Conservation (phyloP, 2,797 vertebrate genomes). For the Siniperca obscura region DNA sequence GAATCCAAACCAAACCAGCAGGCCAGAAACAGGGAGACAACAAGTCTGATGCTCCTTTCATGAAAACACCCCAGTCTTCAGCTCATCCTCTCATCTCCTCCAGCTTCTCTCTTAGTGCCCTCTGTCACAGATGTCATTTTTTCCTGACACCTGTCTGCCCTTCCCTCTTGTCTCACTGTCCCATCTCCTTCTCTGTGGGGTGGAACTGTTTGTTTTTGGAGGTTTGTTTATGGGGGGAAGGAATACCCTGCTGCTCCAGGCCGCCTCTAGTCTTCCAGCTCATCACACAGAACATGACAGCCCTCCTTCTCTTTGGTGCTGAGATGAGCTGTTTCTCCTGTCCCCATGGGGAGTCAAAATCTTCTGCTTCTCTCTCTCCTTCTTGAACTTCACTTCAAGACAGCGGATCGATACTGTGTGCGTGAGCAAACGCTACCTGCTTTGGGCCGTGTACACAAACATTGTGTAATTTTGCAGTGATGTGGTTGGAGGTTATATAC, state of each 20-base stretch:
- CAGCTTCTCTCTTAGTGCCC: conserved; percentile 63
- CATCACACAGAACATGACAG: conserved; percentile 87
- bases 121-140: conserved; percentile 78
- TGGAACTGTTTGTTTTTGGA: conserved; percentile 83
- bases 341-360: conserved; percentile 81
- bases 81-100: conserved; percentile 58
- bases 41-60: conserved; percentile 56
- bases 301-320: conserved; percentile 85
- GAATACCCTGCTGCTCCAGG: conserved; percentile 82
- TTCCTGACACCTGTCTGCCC: conserved; percentile 81
- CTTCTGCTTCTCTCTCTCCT: conserved; percentile 75
- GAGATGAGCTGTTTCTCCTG: conserved; percentile 80
- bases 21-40: conserved; percentile 55
- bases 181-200: conserved; percentile 77
- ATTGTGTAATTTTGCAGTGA: conserved; percentile 71
- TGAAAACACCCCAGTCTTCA: conserved; percentile 38
- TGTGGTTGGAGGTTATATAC: conserved; percentile 64
- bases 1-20: conserved; percentile 55
- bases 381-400: conserved; percentile 84
- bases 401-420: conserved; percentile 80
- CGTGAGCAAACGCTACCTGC: conserved; percentile 68
- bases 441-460: conserved; percentile 72
- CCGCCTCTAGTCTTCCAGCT: conserved; percentile 84
- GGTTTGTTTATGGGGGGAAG: conserved; percentile 83
- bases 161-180: conserved; percentile 72